Evolutionary conservation across 2,113 vertebrate genomes (phyloP).

Genomic region (Lycaon pictus): DNA sequence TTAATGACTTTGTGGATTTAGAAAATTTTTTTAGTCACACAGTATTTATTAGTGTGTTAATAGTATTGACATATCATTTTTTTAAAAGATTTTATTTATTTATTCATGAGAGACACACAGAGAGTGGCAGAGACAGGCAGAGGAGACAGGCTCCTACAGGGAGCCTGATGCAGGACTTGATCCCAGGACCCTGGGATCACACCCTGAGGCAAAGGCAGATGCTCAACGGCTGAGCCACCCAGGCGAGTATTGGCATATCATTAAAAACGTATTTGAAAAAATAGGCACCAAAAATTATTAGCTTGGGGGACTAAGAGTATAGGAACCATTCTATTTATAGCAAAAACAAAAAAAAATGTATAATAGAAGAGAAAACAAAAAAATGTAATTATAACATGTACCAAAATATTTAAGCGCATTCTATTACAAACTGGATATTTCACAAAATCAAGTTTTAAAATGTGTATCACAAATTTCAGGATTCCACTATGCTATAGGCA

Average conservation of each 20-base stretch:
- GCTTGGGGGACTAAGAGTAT: background rate
- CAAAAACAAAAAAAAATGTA: no score
- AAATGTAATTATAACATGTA: background rate
- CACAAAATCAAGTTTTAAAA: constrained; percentile 30
- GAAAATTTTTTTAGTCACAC: background rate
- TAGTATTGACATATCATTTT: background rate
- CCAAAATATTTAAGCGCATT: background rate
- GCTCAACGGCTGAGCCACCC: no score
- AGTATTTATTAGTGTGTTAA: background rate
- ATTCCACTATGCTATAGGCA: background rate
- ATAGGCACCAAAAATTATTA: background rate
- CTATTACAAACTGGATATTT: background rate
- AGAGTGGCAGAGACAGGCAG: no score
- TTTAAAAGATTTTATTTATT: no score
- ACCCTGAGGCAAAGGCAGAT: no score
- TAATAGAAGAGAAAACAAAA: no score
- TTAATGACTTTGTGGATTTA: background rate
- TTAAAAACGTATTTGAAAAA: background rate
- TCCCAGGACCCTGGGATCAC: no score
- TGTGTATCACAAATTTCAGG: background rate
- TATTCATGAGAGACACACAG: no score
- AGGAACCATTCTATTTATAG: background rate
- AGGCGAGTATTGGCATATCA: background rate
- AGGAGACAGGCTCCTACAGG: no score
- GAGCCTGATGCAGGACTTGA: no score